phyloP scores from a whole-genome alignment of 1,140 invertebrate species.

The Papilio xuthus region DNA sequence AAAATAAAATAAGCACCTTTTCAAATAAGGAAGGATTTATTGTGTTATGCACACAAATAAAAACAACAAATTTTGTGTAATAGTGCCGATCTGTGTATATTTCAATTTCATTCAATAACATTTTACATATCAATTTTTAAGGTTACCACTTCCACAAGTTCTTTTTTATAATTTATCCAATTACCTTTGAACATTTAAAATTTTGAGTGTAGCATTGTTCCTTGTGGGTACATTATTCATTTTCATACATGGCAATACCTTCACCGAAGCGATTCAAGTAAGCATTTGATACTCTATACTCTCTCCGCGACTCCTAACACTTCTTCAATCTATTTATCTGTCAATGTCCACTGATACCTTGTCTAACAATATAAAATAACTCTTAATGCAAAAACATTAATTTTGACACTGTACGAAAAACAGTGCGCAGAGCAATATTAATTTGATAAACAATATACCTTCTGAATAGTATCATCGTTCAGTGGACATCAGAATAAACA shows the following conservation, averaged over 20 bases:
- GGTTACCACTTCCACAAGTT: background rate
- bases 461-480: background rate
- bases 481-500: background rate
- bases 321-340: background rate
- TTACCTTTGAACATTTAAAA: background rate
- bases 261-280: background rate
- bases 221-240: background rate
- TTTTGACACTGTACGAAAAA: too few species aligned
- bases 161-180: background rate
- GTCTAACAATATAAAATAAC: background rate
- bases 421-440: too few species aligned
- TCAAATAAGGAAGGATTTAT: background rate
- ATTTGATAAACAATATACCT: too few species aligned
- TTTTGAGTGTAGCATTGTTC: background rate
- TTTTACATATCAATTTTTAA: background rate
- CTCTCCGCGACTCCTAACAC: background rate
- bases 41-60: conserved; percentile 19
- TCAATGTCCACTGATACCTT: background rate
- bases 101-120: background rate
- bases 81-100: background rate
- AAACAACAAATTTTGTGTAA: conserved; percentile 4
- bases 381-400: too few species aligned
- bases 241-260: background rate
- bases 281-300: background rate
- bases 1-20: background rate